Conservation (phyloP, 2,888 invertebrate genomes). For the Marasmarcha lunaedactyla region DNA sequence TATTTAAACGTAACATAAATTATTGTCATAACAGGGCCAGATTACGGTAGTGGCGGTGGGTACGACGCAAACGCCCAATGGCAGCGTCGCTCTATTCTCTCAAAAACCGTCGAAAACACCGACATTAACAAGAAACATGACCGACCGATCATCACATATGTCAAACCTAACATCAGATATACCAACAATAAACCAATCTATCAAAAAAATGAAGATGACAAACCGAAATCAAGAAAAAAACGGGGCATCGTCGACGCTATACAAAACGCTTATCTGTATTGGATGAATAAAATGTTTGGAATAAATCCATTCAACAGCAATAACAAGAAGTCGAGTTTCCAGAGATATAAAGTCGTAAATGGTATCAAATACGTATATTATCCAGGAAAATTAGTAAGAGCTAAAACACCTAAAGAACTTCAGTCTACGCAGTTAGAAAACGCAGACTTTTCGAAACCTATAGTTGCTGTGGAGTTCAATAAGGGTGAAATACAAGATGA, state of each 20-base stretch:
- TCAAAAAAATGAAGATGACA: slow-evolving; percentile 5
- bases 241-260: slow-evolving; percentile 41
- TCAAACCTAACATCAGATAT: slow-evolving; percentile 26
- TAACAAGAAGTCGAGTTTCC: slow-evolving; percentile 25
- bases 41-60: slow-evolving; percentile 43
- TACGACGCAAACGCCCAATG: slow-evolving; percentile 61
- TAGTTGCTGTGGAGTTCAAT: slow-evolving; percentile 46
- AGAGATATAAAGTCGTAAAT: slow-evolving; percentile 42
- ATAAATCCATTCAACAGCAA: slow-evolving; percentile 14
- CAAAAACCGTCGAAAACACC: slow-evolving; percentile 22
- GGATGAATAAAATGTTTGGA: slow-evolving; percentile 40
- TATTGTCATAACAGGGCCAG: slow-evolving; percentile 19
- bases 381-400: slow-evolving; percentile 28
- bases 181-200: slow-evolving; percentile 18
- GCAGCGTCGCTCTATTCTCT: slow-evolving; percentile 50
- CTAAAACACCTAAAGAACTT: slow-evolving; percentile 30
- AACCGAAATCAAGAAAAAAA: slow-evolving; percentile 31
- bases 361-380: slow-evolving; percentile 48
- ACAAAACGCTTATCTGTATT: slow-evolving; percentile 45
- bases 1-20: no score
- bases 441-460: slow-evolving; percentile 17
- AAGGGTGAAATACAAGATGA: slow-evolving; percentile 51
- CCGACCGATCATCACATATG: slow-evolving; percentile 30
- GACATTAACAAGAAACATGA: slow-evolving; percentile 10
- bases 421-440: slow-evolving; percentile 3